Evolutionary conservation across 2,797 vertebrate genomes (phyloP), one percentile per base, ranked within the genome.

Genomic region (Harpagifer antarcticus): DNA sequence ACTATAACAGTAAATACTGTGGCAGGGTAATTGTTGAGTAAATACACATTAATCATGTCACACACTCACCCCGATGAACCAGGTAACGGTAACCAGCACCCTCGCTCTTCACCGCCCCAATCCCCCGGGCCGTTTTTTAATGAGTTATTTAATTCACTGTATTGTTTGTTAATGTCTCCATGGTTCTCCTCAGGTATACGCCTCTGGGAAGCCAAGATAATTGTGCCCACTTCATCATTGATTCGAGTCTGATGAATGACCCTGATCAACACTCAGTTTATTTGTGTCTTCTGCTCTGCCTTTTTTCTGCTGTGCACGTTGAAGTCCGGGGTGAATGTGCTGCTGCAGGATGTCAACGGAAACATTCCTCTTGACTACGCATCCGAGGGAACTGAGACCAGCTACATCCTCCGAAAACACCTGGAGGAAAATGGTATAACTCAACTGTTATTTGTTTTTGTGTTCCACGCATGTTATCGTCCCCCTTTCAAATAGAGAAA

Each of bases 341-440:
- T 99, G 74, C 96, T 99, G 49, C 97, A 98, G 87, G 98, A 99
- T 3, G 94, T 98, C 65, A 96, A 96, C 57, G 97, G 97, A 53
- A 98, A 97, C 86, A 93, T 96, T 79, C 92, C 98, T 0, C 90
- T 99, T 83, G 97, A 99, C 90, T 99, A 98, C 40, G 91, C 97
- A 9, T 76, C 93, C 0, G 97, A 99, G 83, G 97, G 97, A 57
- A 96, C 96, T 0, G 97, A 99, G 91, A 96, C 94, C 76, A 95
- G 95, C 87, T 95, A 91, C 60, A 96, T 99, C 81, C 96, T 99
- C 50, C 84, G 94, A 81, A 94, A 95, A 79, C 94, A 98, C 88
- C 92, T 99, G 88, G 97, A 98, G 86, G 98, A 98, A 83, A 97
- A 97, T 1, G 96, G 98, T 99, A 96, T 84, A 63, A 6, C 45